Conservation (phyloP, 2,888 invertebrate species). For the Hydroisotoma schaefferi region DNA sequence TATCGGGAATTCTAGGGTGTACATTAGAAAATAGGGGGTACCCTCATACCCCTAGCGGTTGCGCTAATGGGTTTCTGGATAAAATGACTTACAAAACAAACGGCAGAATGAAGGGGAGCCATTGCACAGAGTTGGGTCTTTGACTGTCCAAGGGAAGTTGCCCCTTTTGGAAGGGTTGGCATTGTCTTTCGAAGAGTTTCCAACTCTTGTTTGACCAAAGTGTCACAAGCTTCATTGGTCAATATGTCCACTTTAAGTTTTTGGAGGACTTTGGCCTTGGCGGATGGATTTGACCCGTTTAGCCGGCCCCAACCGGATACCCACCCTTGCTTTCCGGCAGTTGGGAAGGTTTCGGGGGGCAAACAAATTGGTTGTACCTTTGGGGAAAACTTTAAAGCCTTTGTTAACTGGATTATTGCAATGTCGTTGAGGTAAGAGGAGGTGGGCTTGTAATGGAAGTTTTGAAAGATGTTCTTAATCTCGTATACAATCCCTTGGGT, state of each 20-base stretch:
- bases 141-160: slow-evolving; percentile 35
- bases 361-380: slow-evolving; percentile 44
- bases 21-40: no score
- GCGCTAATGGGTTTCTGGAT: not conserved
- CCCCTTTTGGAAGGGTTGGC: slow-evolving; percentile 26
- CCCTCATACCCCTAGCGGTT: no score
- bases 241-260: slow-evolving; percentile 40
- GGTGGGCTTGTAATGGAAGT: slow-evolving; percentile 42
- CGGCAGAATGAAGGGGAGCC: slow-evolving; percentile 31
- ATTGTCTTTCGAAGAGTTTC: slow-evolving; percentile 19
- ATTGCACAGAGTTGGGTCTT: slow-evolving; percentile 42
- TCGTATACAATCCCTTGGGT: no score
- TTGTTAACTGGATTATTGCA: slow-evolving; percentile 34
- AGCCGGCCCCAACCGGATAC: slow-evolving; percentile 39
- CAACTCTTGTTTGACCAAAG: slow-evolving; percentile 26
- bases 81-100: slow-evolving; percentile 40
- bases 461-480: slow-evolving; percentile 37
- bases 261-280: slow-evolving; percentile 30
- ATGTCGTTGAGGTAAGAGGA: slow-evolving; percentile 44
- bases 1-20: no score
- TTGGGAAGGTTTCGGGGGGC: slow-evolving; percentile 21
- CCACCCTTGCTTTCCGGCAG: slow-evolving; percentile 15
- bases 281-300: slow-evolving; percentile 28
- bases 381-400: slow-evolving; percentile 31
- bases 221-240: slow-evolving; percentile 31